These are phyloP conservation scores for Macroteleia sp. DNA, from an alignment of 2,888 invertebrate species.

Conservation along the genomic window DNA sequence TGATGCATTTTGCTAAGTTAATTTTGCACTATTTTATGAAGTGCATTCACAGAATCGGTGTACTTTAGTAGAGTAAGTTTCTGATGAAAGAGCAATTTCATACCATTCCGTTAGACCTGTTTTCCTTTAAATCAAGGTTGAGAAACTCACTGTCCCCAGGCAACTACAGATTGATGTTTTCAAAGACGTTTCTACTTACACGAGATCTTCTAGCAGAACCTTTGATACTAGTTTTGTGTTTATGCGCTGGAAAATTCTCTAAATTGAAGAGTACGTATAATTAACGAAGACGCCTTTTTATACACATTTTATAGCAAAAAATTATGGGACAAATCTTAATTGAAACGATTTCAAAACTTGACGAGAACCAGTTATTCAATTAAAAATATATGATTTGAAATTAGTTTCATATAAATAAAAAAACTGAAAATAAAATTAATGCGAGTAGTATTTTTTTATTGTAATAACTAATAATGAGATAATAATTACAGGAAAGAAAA, in stretches of 20 bases:
- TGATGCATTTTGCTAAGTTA: conserved; percentile 45
- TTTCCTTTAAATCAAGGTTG: conserved; percentile 62
- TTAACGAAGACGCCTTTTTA: too few species aligned
- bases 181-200: conserved; percentile 60
- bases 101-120: conserved; percentile 60
- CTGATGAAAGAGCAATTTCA: conserved; percentile 65
- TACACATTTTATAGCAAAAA: too few species aligned
- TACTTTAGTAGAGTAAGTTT: conserved; percentile 54
- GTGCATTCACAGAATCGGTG: conserved; percentile 50
- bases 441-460: too few species aligned
- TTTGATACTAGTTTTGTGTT: conserved; percentile 55
- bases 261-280: conserved; percentile 48
- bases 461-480: too few species aligned
- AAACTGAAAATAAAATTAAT: too few species aligned
- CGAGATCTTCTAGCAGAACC: conserved; percentile 39
- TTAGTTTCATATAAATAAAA: too few species aligned
- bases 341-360: too few species aligned
- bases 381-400: too few species aligned
- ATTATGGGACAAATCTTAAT: too few species aligned
- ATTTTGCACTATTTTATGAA: conserved; percentile 54
- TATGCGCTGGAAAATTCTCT: conserved; percentile 48
- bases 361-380: too few species aligned
- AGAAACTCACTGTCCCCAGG: conserved; percentile 62
- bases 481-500: too few species aligned
- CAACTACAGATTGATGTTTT: conserved; percentile 55